Evolutionary conservation across 2,113 vertebrate species (phyloP).

Genomic region (Sisor rabdophorus): DNA sequence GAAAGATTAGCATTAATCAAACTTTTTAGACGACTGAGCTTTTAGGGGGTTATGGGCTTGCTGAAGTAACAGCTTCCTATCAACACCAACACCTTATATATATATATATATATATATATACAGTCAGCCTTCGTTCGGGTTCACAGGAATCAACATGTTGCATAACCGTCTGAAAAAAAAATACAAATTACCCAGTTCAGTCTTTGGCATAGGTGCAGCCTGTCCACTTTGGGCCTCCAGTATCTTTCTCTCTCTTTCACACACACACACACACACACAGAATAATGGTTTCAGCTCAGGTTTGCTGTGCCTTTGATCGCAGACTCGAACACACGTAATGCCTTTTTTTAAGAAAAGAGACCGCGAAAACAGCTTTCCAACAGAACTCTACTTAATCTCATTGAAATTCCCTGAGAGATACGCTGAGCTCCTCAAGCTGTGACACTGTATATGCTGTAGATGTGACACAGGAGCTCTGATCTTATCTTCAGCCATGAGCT

Average conservation of each 20-base stretch:
- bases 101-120: too few species aligned
- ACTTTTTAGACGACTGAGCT: too few species aligned
- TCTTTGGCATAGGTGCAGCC: conserved; percentile 17
- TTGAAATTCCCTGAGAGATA: conserved; percentile 69
- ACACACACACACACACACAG: not conserved
- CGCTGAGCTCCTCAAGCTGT: conserved; percentile 59
- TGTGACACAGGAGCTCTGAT: conserved; percentile 20
- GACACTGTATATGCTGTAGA: conserved; percentile 49
- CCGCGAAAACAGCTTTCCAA: conserved; percentile 60
- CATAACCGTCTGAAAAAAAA: conserved; percentile 17
- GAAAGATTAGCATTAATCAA: too few species aligned
- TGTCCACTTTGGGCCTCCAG: conserved; percentile 5
- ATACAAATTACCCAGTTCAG: conserved; percentile 21
- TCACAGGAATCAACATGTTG: conserved; percentile 11
- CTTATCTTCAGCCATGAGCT: conserved; percentile 7
- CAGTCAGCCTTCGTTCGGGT: not conserved
- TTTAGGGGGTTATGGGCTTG: too few species aligned
- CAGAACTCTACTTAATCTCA: conserved; percentile 73
- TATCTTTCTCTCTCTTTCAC: not conserved
- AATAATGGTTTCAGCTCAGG: conserved; percentile 18
- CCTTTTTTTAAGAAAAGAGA: conserved; percentile 66
- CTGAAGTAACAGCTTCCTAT: too few species aligned
- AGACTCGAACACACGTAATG: conserved; percentile 49
- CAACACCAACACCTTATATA: too few species aligned
- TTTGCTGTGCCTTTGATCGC: conserved; percentile 14